These are phyloP conservation scores for Chrysogorgia sp. DNA, from an alignment of 92 coral and sea anemone genomes.

Conservation along the genomic window DNA sequence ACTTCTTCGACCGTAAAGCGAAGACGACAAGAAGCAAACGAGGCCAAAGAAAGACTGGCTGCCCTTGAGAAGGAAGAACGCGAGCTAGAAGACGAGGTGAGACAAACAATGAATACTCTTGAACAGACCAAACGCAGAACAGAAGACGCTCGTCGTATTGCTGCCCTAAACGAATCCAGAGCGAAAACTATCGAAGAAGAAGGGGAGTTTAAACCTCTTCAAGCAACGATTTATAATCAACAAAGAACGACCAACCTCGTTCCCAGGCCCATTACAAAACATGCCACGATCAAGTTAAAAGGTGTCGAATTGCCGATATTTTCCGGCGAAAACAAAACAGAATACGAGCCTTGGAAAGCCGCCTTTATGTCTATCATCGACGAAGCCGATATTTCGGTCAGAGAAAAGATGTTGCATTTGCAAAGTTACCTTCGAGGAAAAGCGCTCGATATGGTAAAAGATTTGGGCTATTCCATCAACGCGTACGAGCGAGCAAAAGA, in stretches of 20 bases:
- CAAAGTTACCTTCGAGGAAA: conserved; percentile 14
- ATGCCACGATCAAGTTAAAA: conserved; percentile 9
- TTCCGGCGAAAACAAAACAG: conserved; percentile 19
- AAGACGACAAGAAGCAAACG: background rate
- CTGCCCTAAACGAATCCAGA: no score
- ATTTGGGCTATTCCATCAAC: conserved; percentile 7
- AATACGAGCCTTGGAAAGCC: conserved; percentile 37
- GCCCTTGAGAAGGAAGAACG: background rate
- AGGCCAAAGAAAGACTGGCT: conserved; percentile 2
- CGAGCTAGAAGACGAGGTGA: background rate
- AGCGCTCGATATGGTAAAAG: conserved; percentile 9
- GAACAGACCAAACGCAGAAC: background rate
- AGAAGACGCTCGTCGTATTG: background rate
- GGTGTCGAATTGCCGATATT: conserved; percentile 22
- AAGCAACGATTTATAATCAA: no score
- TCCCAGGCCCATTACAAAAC: no score
- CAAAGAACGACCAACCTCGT: no score
- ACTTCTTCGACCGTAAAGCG: background rate
- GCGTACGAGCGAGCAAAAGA: conserved; percentile 21
- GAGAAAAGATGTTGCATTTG: conserved; percentile 22
- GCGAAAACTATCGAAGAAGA: no score
- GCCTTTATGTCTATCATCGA: conserved; percentile 22
- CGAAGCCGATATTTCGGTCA: conserved; percentile 14
- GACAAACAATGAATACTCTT: background rate
- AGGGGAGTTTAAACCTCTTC: no score